Evolutionary conservation across 2,113 vertebrate genomes (phyloP).

Genomic region (Syrrhaptes paradoxus): DNA sequence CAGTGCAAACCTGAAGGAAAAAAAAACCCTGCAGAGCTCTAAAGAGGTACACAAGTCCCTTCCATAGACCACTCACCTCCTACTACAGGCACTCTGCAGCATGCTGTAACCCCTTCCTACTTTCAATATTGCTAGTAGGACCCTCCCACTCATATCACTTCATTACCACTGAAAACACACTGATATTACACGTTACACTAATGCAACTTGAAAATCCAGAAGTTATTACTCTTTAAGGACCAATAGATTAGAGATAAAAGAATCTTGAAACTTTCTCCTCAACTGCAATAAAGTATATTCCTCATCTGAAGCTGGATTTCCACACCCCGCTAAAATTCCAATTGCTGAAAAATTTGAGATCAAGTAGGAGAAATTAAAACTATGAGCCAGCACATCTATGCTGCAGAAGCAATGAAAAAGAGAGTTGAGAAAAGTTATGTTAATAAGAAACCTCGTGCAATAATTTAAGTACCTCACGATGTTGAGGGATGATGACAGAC

Average conservation of each 20-base stretch:
- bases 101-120: background rate
- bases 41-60: background rate
- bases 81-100: background rate
- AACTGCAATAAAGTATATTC: background rate
- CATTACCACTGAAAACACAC: background rate
- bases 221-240: background rate
- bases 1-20: background rate
- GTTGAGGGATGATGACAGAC: background rate
- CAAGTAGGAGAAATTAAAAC: background rate
- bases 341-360: background rate
- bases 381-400: background rate
- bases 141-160: background rate
- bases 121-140: background rate
- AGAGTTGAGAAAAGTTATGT: background rate
- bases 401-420: background rate
- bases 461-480: background rate
- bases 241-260: background rate
- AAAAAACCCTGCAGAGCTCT: background rate
- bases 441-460: background rate
- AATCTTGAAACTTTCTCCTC: background rate
- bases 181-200: background rate
- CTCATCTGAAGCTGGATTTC: background rate
- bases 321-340: background rate
- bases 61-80: background rate
- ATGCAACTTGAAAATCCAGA: background rate